Evolutionary conservation across 2,113 vertebrate genomes (phyloP).

Genomic region (Chloebia gouldiae): DNA sequence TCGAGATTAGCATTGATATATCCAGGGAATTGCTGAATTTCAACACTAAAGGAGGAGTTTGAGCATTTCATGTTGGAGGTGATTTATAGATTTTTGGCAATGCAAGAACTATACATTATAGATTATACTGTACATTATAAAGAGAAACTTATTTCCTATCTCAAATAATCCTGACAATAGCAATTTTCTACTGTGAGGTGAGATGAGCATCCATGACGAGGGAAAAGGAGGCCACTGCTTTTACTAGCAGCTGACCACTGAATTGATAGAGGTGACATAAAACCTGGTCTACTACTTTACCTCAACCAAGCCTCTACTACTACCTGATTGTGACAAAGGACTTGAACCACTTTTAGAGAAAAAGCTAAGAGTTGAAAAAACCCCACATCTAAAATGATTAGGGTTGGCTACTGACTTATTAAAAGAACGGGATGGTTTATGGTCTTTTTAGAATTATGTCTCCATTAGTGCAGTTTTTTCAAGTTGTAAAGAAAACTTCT

Average conservation of each 20-base stretch:
- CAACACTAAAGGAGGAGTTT: background rate
- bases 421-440: background rate
- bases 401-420: background rate
- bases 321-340: background rate
- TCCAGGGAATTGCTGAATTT: background rate
- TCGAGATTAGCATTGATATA: background rate
- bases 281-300: background rate
- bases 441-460: background rate
- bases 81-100: background rate
- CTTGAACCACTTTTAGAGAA: background rate
- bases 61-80: background rate
- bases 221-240: background rate
- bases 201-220: background rate
- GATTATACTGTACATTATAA: background rate
- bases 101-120: background rate
- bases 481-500: background rate
- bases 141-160: background rate
- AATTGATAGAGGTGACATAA: background rate
- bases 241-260: background rate
- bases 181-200: background rate
- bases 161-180: background rate
- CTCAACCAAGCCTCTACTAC: background rate
- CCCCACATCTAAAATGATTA: background rate
- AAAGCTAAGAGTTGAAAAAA: background rate
- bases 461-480: background rate